Percentiles rank a stretch among this genome's conserved stretches.
Evolutionary conservation across 2,797 vertebrate species (phyloP).

Genomic region (Pseudomugil tenellus): DNA sequence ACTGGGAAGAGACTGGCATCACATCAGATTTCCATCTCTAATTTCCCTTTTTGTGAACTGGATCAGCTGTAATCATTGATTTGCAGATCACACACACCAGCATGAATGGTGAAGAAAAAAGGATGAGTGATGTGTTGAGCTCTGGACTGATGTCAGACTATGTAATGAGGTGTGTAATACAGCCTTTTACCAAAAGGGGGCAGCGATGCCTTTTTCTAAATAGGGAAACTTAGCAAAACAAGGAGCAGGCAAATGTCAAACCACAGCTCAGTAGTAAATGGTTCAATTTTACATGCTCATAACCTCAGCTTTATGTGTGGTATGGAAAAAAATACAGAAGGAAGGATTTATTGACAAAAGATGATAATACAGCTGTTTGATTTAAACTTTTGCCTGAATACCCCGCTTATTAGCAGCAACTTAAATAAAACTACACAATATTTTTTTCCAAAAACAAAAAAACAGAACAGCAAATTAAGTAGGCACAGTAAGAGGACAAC

Average conservation of each 20-base stretch:
- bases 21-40: background rate
- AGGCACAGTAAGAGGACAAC: background rate
- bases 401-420: background rate
- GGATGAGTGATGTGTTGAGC: conserved; percentile 14
- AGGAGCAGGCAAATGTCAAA: conserved; percentile 30
- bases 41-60: background rate
- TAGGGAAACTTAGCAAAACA: conserved; percentile 13
- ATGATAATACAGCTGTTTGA: background rate
- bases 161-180: conserved; percentile 68
- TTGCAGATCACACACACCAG: conserved; percentile 9
- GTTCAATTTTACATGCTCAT: conserved; percentile 24
- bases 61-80: background rate
- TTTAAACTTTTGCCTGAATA: background rate
- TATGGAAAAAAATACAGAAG: background rate
- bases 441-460: background rate
- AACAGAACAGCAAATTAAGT: background rate
- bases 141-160: conserved; percentile 76
- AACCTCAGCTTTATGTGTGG: conserved; percentile 29
- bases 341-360: background rate
- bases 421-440: background rate
- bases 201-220: conserved; percentile 56
- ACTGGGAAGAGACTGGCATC: background rate
- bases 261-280: conserved; percentile 41
- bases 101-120: conserved; percentile 13
- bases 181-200: conserved; percentile 68